phyloP scores from a whole-genome alignment of 2,797 vertebrate genomes.

The Parauchenoglanis ngamensis region DNA sequence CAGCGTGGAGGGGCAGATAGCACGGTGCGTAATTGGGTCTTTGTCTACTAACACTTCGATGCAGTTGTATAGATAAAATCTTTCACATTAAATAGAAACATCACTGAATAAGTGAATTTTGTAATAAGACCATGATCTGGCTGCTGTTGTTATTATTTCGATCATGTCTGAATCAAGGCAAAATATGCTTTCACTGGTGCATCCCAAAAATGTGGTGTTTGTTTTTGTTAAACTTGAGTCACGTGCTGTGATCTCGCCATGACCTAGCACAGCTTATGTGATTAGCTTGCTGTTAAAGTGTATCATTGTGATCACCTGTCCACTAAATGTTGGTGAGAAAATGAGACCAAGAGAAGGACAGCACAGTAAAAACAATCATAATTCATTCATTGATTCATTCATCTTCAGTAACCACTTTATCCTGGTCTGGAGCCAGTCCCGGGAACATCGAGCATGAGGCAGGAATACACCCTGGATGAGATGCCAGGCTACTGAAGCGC shows the following conservation, averaged over 20 bases:
- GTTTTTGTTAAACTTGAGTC: neutral
- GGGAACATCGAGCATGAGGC: neutral
- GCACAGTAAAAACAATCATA: neutral
- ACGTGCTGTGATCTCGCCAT: neutral
- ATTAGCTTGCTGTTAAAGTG: too few relatives aligned
- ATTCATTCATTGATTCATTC: neutral
- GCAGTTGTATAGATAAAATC: neutral
- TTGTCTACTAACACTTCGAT: neutral
- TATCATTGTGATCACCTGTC: neutral
- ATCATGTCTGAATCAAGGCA: neutral
- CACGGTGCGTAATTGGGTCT: conserved; percentile 72
- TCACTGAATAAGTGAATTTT: neutral
- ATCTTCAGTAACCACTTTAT: neutral
- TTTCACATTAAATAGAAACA: neutral
- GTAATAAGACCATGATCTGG: neutral
- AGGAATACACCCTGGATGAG: neutral
- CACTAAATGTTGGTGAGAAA: neutral
- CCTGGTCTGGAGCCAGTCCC: neutral
- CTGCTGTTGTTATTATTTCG: neutral
- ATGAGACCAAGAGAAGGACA: neutral
- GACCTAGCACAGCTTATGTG: neutral
- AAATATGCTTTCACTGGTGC: neutral
- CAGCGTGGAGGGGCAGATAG: conserved; percentile 71
- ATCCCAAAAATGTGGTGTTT: neutral
- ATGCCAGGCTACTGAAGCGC: neutral